Base-by-base conservation (phyloP, 2,888 invertebrate species). In the Pollenia labialis region DNA sequence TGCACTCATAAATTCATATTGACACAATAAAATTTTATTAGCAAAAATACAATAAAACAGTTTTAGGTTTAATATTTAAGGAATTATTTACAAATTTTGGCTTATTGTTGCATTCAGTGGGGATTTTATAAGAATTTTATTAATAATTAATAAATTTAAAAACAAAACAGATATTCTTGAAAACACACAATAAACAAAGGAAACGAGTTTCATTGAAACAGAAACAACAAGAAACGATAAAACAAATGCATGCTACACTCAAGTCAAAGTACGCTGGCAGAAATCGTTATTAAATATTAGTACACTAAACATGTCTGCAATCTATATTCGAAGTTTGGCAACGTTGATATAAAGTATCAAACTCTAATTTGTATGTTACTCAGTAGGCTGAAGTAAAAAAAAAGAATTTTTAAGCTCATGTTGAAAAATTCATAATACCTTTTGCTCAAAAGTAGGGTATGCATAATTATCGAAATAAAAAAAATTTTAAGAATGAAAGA, bases 371-470 rank as follows among this genome's bases (percentile, higher is more conserved):
- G 23, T 23, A 3, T 23, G 23, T 23, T 23, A n/a, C 18, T 32
- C 4, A 32, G 3, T 32, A 18, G 18, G 1, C 18, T 23, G 23
- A 23, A 23, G 6, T 6, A 32, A 32, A 32, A 32, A 32, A 32
- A 32, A 32, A 32, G 32, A 2, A 6, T 32, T 32, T 32, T 6
- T 0, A 32, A 32, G 4, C 32, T 6, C 32, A 32, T 32, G 32
- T 32, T 32, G 4, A 32, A 32, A 32, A 32, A 32, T 32, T 32
- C 32, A 32, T 32, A 58, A 58, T 40, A 14, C 14, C 32, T 58
- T 1, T 8, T n/a, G 2, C 48, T 4, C 2, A 68, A 48, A 50
- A 32, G 66, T 68, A 68, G 66, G 66, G 66, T 68, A 50, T 68
- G 66, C n/a, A 9, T 11, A 23, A 9, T 23, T 10, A 68, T 68